Percentiles rank a stretch among this genome's conserved stretches.
Evolutionary conservation across 2,113 vertebrate species (phyloP).

Genomic region (Bagarius yarrelli): DNA sequence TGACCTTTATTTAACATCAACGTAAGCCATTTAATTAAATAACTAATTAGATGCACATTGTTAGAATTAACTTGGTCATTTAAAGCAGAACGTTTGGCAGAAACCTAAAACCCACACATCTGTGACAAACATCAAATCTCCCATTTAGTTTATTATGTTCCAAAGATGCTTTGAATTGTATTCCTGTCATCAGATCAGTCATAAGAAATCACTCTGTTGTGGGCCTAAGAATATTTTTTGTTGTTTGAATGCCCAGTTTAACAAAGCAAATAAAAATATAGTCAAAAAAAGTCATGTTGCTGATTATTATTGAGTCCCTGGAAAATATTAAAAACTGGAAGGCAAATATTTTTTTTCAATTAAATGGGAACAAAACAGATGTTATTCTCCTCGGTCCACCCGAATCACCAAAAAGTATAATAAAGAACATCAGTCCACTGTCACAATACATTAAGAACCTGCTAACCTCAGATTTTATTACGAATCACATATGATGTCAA

Average conservation of each 20-base stretch:
- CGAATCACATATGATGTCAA: background rate
- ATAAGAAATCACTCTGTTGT: background rate
- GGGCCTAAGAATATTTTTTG: background rate
- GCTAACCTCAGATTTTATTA: background rate
- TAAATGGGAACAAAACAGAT: conserved; percentile 6
- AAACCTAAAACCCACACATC: background rate
- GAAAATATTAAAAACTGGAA: conserved; percentile 11
- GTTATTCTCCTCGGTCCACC: background rate
- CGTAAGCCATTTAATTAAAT: background rate
- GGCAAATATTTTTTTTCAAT: background rate
- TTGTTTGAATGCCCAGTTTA: background rate
- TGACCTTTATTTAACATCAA: background rate
- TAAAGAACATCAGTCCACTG: background rate
- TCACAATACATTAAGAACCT: background rate
- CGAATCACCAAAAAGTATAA: conserved; percentile 1
- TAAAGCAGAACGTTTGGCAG: background rate
- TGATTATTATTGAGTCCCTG: background rate
- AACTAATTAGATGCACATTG: background rate
- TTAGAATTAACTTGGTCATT: too few species aligned
- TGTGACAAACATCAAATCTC: background rate
- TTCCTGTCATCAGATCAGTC: background rate
- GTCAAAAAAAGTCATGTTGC: background rate
- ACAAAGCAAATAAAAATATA: background rate
- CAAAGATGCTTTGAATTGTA: background rate
- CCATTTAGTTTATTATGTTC: background rate